Evolutionary conservation across 1,140 invertebrate species (phyloP).

Genomic region (Trypoxylus dichotomus): DNA sequence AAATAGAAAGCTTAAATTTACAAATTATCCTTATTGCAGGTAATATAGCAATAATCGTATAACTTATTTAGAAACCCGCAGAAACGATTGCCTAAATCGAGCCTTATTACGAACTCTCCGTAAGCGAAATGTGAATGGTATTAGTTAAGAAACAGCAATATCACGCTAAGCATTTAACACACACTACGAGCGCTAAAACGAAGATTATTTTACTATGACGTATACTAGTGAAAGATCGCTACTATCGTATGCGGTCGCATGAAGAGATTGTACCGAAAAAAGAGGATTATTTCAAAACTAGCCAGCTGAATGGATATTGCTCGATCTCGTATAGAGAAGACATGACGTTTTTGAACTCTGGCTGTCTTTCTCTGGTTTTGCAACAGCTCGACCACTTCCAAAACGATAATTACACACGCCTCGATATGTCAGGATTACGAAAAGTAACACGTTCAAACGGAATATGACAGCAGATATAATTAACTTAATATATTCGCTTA

Average conservation of each 20-base stretch:
- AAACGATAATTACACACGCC: conserved; percentile 20
- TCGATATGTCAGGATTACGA: conserved; percentile 14
- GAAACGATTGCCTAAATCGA: neutral
- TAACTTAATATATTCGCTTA: conserved; percentile 6
- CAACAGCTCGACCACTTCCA: conserved; percentile 2
- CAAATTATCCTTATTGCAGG: neutral
- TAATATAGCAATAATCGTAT: neutral
- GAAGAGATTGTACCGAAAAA: neutral
- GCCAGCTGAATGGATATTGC: neutral
- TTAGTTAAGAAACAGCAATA: neutral
- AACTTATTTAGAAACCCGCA: neutral
- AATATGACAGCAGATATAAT: conserved; percentile 25
- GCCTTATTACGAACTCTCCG: neutral
- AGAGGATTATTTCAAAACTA: conserved; percentile 24
- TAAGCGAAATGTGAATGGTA: neutral
- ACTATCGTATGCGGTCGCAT: neutral
- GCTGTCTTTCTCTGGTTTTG: conserved; percentile 12
- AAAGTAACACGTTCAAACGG: conserved; percentile 15
- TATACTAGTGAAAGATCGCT: neutral
- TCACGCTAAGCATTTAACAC: neutral
- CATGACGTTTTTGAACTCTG: conserved; percentile 7
- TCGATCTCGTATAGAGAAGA: conserved; percentile 11
- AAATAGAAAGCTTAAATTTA: neutral
- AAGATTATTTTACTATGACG: neutral
- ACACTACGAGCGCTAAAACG: neutral